These are phyloP conservation scores for Zootermopsis nevadensis DNA, from an alignment of 2,888 invertebrate species.

Conservation along the genomic window DNA sequence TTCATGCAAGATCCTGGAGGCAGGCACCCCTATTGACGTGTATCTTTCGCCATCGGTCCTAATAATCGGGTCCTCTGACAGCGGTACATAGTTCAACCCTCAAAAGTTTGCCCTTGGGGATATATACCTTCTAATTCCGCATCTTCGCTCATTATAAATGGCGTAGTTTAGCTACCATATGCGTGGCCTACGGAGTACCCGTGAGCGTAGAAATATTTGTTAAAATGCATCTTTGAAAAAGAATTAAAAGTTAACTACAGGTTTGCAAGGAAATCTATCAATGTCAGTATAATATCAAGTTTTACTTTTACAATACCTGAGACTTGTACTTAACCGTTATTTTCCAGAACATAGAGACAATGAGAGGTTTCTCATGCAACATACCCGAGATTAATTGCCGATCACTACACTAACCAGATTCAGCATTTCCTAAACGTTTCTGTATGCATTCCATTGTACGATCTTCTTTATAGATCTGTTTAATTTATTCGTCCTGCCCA, in stretches of 20 bases:
- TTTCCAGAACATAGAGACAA: neutral
- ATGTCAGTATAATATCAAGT: slow-evolving; percentile 4
- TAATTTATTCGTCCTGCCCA: neutral
- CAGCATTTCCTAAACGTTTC: neutral
- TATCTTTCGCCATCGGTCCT: neutral
- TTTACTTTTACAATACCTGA: neutral
- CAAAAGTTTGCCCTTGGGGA: neutral
- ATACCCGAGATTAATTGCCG: no score
- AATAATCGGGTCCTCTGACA: neutral
- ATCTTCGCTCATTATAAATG: neutral
- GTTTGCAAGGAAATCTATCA: slow-evolving; percentile 1
- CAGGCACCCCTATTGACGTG: neutral
- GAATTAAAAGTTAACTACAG: neutral
- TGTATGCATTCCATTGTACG: neutral
- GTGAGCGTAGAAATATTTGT: neutral
- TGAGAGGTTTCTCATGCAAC: no score
- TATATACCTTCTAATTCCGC: neutral
- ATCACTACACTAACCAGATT: no score
- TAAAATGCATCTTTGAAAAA: neutral
- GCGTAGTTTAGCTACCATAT: neutral
- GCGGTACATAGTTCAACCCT: neutral
- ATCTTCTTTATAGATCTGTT: neutral
- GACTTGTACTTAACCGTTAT: neutral
- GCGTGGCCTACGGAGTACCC: neutral
- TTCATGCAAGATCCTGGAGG: neutral